Evolutionary conservation across 2,113 vertebrate genomes (phyloP).

Genomic region (Oceanites oceanicus): DNA sequence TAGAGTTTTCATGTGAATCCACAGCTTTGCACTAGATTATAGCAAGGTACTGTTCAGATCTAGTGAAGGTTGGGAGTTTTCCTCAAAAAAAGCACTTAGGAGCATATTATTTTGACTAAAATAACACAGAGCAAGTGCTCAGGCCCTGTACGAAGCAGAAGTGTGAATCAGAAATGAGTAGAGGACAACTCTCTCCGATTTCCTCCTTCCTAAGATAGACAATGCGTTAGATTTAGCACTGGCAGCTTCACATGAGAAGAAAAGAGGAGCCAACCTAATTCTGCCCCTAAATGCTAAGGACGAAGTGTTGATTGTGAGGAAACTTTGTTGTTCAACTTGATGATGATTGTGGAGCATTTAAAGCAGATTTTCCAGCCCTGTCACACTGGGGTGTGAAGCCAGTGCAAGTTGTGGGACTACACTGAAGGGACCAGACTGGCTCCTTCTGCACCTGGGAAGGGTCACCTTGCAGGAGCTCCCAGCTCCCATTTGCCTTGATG

Average conservation of each 20-base stretch:
- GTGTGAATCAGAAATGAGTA: not conserved
- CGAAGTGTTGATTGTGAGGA: not conserved
- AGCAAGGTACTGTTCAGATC: not conserved
- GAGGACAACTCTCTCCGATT: not conserved
- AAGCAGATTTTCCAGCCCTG: not conserved
- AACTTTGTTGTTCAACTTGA: not conserved
- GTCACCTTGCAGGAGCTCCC: not conserved
- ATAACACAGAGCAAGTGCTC: not conserved
- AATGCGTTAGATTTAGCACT: not conserved
- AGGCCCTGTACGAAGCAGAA: not conserved
- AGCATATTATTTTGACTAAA: not conserved
- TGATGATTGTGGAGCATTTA: not conserved
- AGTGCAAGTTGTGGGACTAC: not conserved
- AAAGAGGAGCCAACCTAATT: not conserved
- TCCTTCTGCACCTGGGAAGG: not conserved
- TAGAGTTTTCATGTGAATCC: not conserved
- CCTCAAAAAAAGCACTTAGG: not conserved
- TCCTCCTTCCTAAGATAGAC: not conserved
- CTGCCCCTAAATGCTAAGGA: not conserved
- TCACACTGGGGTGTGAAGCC: not conserved
- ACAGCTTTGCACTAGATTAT: not conserved
- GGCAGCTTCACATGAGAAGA: not conserved
- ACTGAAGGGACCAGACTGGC: not conserved
- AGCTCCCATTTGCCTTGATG: not conserved
- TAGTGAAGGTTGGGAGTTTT: not conserved